Conservation (phyloP, 1,140 invertebrate species). For the Drosophila rufa region DNA sequence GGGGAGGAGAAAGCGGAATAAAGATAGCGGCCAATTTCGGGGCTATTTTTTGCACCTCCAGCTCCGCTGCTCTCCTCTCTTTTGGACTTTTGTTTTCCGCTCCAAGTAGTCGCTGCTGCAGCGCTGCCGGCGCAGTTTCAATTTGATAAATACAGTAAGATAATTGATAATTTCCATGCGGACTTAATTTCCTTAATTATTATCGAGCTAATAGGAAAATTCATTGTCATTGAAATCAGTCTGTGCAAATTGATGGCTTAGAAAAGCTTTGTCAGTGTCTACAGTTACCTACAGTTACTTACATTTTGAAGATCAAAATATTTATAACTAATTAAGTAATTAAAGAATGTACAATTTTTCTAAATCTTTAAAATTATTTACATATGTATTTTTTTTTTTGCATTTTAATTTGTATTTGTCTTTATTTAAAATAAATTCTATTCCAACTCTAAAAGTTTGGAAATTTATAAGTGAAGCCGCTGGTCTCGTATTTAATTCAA, state of each 20-base stretch:
- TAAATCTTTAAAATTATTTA: too few relatives aligned
- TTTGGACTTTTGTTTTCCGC: constrained; percentile 30
- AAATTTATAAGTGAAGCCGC: too few relatives aligned
- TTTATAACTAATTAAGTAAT: background rate
- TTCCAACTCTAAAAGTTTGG: too few relatives aligned
- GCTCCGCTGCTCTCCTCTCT: background rate
- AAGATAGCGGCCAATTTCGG: constrained; percentile 38
- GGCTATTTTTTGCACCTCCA: constrained; percentile 14
- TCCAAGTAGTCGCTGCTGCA: constrained; percentile 8
- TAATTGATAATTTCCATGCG: constrained; percentile 19
- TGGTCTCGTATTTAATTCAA: too few relatives aligned
- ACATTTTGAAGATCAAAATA: background rate
- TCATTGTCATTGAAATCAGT: background rate
- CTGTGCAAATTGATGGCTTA: constrained; percentile 2
- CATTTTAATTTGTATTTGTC: too few relatives aligned
- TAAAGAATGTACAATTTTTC: background rate
- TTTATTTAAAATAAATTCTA: too few relatives aligned
- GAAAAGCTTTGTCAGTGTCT: background rate
- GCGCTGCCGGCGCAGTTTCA: constrained; percentile 1
- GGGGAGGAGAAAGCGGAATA: background rate
- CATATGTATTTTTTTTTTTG: too few relatives aligned
- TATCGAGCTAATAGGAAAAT: constrained; percentile 12
- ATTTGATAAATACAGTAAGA: constrained; percentile 15
- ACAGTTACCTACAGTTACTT: too few relatives aligned
- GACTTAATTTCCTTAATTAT: constrained; percentile 18